Base-by-base conservation (phyloP, 2,113 vertebrate species). In the Bucco capensis region DNA sequence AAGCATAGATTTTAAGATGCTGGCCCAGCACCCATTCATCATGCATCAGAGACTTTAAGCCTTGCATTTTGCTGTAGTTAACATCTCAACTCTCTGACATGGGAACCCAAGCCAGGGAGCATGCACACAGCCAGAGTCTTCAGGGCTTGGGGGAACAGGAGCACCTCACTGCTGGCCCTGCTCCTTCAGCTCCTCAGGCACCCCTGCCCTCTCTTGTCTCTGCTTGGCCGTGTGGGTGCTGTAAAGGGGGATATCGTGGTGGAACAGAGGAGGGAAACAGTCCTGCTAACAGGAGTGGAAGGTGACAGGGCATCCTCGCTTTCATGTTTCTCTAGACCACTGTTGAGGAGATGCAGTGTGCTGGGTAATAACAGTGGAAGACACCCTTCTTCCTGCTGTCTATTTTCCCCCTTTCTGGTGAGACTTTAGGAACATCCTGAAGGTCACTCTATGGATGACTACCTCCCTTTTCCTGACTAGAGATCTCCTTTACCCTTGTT, bases 1-100 rank as follows among this genome's bases (percentile, higher is more conserved):
- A 97, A 97, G 95, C 96, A 95, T 96, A 93, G 97, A 96, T 97
- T 97, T 97, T 96, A 96, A 97, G 97, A 95, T 95, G 95, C 96
- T 96, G 94, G 92, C 95, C 97, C 95, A 94, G 95, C 94, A 96
- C 94, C 97, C 95, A 97, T 97, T 97, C 96, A 97, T 97, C 97
- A 97, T 93, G 92, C 95, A 92, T 95, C 91, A 92, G 86, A 95
- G 95, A 80, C 92, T 97, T 96, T 93, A 95, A 96, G 94, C 89
- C 94, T 93, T 77, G 69, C 89, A 79, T 94, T 93, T 96, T 92
- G 94, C 95, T 92, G 95, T 89, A 96, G 95, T 95, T 97, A 97
- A 97, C 94, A 93, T 96, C 97, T 97, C 95, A 95, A 95, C 96
- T 96, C 91, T 90, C 83, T 62, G 91, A 86, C 81, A 62, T 37